Percentiles rank a stretch among this genome's conserved stretches.
phyloP scores from a whole-genome alignment of 2,797 vertebrate genomes.

The Glyptemys insculpta region DNA sequence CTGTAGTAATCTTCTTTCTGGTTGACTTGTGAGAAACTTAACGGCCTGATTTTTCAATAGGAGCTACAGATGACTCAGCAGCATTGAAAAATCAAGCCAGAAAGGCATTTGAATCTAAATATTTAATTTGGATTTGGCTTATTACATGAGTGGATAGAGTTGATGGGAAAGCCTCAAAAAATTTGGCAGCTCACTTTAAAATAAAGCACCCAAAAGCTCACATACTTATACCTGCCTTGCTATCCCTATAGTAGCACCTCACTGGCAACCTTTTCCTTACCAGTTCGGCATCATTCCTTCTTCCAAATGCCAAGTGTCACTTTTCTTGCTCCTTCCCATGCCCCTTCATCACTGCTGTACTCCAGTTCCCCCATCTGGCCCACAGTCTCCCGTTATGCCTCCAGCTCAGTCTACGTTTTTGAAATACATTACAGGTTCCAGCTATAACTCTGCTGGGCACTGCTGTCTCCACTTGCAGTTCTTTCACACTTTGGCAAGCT shows the following conservation, averaged over 20 bases:
- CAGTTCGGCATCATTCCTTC: not conserved
- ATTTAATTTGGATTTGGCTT: not conserved
- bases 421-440: not conserved
- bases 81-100: not conserved
- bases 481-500: not conserved
- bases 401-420: fast-evolving
- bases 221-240: not conserved
- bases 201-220: not conserved
- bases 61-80: not conserved
- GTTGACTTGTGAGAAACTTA: not conserved
- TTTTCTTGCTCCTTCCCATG: too few species aligned
- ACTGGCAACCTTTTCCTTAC: not conserved
- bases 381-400: not conserved
- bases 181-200: not conserved
- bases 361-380: not conserved
- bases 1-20: not conserved
- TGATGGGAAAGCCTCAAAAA: not conserved
- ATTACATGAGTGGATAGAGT: not conserved
- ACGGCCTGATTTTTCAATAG: not conserved
- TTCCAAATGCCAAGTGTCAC: not conserved
- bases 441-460: fast-evolving
- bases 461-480: not conserved
- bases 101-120: not conserved
- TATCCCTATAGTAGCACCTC: not conserved
- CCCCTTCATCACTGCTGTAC: not conserved